These are phyloP conservation scores for Siniperca knerii DNA, from an alignment of 2,113 vertebrate genomes.

Conservation along the genomic window DNA sequence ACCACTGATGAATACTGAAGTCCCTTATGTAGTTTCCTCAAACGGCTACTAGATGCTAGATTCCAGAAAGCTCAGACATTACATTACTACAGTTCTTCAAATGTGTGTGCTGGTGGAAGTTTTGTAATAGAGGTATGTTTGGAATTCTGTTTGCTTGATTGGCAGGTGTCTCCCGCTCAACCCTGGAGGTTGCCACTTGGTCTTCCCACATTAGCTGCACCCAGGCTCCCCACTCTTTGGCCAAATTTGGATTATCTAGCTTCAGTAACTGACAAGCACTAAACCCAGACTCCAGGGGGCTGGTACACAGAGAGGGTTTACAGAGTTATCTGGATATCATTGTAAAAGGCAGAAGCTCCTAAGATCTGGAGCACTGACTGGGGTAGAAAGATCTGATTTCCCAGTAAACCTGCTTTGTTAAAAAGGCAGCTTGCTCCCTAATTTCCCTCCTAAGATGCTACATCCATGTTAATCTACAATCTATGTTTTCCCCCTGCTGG, in stretches of 20 bases:
- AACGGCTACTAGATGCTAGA: neutral
- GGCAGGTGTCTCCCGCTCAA: neutral
- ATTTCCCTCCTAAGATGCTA: neutral
- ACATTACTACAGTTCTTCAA: neutral
- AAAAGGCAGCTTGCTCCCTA: neutral
- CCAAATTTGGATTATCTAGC: neutral
- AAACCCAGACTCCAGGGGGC: neutral
- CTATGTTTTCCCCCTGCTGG: neutral
- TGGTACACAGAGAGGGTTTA: neutral
- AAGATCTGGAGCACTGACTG: neutral
- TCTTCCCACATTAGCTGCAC: neutral
- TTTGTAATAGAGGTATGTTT: neutral
- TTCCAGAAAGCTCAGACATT: too few species aligned
- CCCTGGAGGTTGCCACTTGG: neutral
- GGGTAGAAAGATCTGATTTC: neutral
- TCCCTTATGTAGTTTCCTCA: neutral
- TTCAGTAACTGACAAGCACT: neutral
- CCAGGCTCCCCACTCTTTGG: neutral
- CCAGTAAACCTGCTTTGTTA: too few species aligned
- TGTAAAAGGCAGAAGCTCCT: neutral
- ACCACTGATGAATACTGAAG: neutral
- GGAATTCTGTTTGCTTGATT: neutral
- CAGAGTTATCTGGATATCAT: neutral
- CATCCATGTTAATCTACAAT: neutral
- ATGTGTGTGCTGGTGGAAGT: neutral